Percentiles rank a stretch among this genome's conserved stretches.
Evolutionary conservation across 1,140 invertebrate species (phyloP).

Genomic region (Zaprionus gabonicus): DNA sequence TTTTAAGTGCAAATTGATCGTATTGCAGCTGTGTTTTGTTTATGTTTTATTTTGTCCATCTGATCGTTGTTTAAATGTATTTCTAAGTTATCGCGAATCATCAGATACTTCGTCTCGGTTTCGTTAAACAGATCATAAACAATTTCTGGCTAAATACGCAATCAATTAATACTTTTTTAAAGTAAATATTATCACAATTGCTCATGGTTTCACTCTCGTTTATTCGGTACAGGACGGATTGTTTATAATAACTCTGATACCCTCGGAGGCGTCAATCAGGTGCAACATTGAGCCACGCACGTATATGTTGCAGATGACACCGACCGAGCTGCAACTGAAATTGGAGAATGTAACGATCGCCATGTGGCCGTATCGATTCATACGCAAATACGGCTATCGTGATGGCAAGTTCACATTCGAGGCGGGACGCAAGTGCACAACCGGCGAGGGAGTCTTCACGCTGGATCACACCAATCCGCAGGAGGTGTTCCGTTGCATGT

Average conservation of each 20-base stretch:
- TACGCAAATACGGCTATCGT: conserved; percentile 92
- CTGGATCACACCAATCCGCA: conserved; percentile 91
- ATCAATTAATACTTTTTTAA: background rate
- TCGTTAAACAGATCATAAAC: background rate
- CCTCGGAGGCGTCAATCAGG: conserved; percentile 91
- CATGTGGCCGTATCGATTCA: conserved; percentile 95
- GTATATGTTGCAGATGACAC: conserved; percentile 90
- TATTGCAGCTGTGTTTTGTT: background rate
- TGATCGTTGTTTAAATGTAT: no score
- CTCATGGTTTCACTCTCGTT: background rate
- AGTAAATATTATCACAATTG: background rate
- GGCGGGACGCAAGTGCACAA: conserved; percentile 94
- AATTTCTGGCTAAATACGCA: background rate
- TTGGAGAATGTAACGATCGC: conserved; percentile 88
- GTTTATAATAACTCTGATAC: conserved; percentile 91
- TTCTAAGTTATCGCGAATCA: no score
- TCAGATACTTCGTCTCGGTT: no score
- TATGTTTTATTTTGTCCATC: background rate
- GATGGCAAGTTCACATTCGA: conserved; percentile 94
- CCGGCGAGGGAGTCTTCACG: conserved; percentile 93
- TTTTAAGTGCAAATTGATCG: background rate
- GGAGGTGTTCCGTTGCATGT: conserved; percentile 92
- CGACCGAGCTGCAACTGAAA: conserved; percentile 90
- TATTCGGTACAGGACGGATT: conserved; percentile 87
- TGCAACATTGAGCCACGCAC: conserved; percentile 89